Base-by-base conservation (phyloP, 2,888 invertebrate species). In the Andrena bucephala region DNA sequence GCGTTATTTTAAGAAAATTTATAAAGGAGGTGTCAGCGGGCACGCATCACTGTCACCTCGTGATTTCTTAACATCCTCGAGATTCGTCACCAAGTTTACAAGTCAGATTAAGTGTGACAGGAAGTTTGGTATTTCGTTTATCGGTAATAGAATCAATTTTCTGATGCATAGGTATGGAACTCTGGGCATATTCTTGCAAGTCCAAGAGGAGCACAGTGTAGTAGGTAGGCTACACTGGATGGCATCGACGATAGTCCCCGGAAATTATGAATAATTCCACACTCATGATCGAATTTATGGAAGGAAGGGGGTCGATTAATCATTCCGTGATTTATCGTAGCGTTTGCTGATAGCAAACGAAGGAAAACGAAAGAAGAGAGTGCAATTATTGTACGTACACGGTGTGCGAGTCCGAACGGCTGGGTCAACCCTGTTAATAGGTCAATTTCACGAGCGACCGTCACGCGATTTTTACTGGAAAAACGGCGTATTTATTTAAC, bases 401-500 rank as follows among this genome's bases (percentile, higher is more conserved):
- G 16, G 48, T 16, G 24, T 16, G 59, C 54, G 59, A 68, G 50
- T 50, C 71, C 81, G 33, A 67, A 75, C 50, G 73, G 57, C 57
- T 16, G 68, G 87, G 88, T 88, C 87, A 87, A 52, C 42, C 60
- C 70, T 50, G 81, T 87, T 88, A 81, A 87, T 77, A 65, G 79
- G 80, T 88, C 77, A 88, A 88, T 79, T 81, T 60, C 76, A 48
- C 60, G 68, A 52, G 20, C 66, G 57, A 31, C 48, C n/a, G 74
- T 76, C 74, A 72, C 76, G 73, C 73, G 67, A 87, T 80, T 87
- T 88, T 87, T 86, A 10, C 50, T 36, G 13, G 42, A 79, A 77
- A 70, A 73, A 29, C 66, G 50, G 33, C 33, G 69, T 82, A 85
- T 83, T 88, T 86, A 82, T 74, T 78, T 81, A 76, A 59, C 63